These are phyloP conservation scores for Zygothrica quintamaculata DNA, from an alignment of 2,888 invertebrate species.

Conservation along the genomic window DNA sequence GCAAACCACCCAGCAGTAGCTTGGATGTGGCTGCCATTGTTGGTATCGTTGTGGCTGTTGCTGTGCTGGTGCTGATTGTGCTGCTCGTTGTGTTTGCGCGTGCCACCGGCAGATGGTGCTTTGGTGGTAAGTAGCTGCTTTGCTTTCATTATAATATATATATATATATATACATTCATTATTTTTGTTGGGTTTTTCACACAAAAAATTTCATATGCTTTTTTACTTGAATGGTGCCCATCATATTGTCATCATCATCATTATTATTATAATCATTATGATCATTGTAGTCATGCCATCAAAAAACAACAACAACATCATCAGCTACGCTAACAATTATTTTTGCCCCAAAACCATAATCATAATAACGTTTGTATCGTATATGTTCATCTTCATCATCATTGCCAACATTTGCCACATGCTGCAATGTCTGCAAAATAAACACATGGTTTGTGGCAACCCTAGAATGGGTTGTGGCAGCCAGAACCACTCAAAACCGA, in stretches of 20 bases:
- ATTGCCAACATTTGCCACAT: constrained; percentile 41
- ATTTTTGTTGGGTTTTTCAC: constrained; percentile 8
- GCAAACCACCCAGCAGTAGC: constrained; percentile 88
- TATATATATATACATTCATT: not conserved
- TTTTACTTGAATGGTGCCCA: constrained; percentile 63
- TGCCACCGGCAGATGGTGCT: constrained; percentile 93
- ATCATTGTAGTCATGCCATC: constrained; percentile 46
- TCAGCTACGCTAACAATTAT: constrained; percentile 76
- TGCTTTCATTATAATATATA: not conserved
- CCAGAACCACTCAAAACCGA: constrained; percentile 32
- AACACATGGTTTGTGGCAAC: constrained; percentile 18
- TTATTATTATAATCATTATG: constrained; percentile 36
- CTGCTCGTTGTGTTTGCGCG: constrained; percentile 89
- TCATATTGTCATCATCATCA: constrained; percentile 46
- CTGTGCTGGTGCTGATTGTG: constrained; percentile 89
- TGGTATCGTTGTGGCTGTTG: constrained; percentile 89
- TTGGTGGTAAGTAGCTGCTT: constrained; percentile 91
- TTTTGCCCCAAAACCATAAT: constrained; percentile 47
- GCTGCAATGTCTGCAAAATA: constrained; percentile 39
- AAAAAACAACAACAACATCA: no score
- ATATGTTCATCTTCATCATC: constrained; percentile 28
- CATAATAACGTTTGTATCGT: no score
- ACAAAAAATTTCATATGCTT: constrained; percentile 26
- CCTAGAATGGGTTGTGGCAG: constrained; percentile 5
- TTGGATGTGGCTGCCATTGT: constrained; percentile 91